Evolutionary conservation across 2,888 invertebrate species (phyloP), one percentile per base, ranked within the genome.

Genomic region (Rapana venosa): DNA sequence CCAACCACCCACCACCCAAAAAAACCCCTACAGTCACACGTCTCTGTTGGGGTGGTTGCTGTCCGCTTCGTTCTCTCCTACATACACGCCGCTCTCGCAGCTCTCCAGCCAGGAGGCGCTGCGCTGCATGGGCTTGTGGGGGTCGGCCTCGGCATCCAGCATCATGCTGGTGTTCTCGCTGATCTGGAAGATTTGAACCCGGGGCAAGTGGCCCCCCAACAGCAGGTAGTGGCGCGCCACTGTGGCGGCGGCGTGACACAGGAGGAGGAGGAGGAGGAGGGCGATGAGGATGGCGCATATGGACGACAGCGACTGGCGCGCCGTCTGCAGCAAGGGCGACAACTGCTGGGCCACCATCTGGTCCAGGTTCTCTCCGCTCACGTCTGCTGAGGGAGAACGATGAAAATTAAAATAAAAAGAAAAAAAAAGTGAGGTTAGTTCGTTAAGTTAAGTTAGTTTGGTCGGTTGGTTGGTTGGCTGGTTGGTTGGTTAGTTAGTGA

Each of bases 41-140:
- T 88, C 88, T 61, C 61, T 88, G 35, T 56, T 79, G 26, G 36
- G 35, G 26, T 79, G 79, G 36, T 66, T 35, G 22, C 47, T 87
- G 35, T 88, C 81, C 30, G 47, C 66, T 26, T 93, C 93, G 20
- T 88, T 91, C 74, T 93, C 93, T 30, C 93, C 92, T 20, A 93
- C 93, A 81, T 94, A 94, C 0, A 95, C 95, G 1, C 95, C 95
- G 90, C 95, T 95, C 90, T 95, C 94, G 89, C 94, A 94, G 90
- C 95, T 95, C 91, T 95, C 94, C 86, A 95, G 93, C 93, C 93
- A 93, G 0, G 95, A 95, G 79, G 94, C 93, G 86, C 94, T 94
- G 83, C 93, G 92, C 91, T 94, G 94, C 85, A 94, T 93, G 56
- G 93, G 93, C 61, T 92, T 92, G 47, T 91, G 88, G 56, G 66